phyloP scores from a whole-genome alignment of 2,888 invertebrate species.

The Euzophera pinguis region DNA sequence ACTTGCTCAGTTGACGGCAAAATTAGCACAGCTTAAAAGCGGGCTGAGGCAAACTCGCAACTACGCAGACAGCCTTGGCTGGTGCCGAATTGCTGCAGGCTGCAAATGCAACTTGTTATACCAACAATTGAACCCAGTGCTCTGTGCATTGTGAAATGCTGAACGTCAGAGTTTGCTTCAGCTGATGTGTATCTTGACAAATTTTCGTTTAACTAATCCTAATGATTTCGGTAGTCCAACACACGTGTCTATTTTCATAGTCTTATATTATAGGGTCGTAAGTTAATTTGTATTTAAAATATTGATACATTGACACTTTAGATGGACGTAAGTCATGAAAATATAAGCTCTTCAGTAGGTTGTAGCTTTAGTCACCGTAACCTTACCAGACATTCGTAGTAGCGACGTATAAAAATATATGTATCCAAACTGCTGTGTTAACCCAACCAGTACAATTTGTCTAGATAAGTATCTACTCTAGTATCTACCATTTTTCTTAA shows the following conservation, averaged over 20 bases:
- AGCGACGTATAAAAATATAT: too few relatives aligned
- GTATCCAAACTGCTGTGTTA: too few relatives aligned
- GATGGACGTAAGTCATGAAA: too few relatives aligned
- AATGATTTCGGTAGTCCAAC: neutral
- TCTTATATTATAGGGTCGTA: too few relatives aligned
- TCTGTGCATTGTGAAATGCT: constrained; percentile 13
- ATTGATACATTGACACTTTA: too few relatives aligned
- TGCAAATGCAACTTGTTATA: constrained; percentile 34
- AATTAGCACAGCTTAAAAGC: constrained; percentile 24
- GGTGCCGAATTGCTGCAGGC: constrained; percentile 26
- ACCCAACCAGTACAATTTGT: too few relatives aligned
- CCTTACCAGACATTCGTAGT: too few relatives aligned
- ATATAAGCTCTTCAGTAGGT: too few relatives aligned
- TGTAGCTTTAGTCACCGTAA: too few relatives aligned
- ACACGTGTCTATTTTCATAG: too few relatives aligned
- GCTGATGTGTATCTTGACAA: constrained; percentile 2
- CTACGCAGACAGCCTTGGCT: constrained; percentile 13
- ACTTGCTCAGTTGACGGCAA: constrained; percentile 28
- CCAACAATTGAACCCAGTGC: constrained; percentile 27
- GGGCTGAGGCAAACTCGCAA: constrained; percentile 26
- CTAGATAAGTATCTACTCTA: too few relatives aligned
- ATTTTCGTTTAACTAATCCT: neutral
- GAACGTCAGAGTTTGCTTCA: neutral
- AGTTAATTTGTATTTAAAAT: too few relatives aligned
- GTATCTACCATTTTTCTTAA: neutral